Base-by-base conservation (phyloP, 2,888 invertebrate species). In the Osmoderma eremita region DNA sequence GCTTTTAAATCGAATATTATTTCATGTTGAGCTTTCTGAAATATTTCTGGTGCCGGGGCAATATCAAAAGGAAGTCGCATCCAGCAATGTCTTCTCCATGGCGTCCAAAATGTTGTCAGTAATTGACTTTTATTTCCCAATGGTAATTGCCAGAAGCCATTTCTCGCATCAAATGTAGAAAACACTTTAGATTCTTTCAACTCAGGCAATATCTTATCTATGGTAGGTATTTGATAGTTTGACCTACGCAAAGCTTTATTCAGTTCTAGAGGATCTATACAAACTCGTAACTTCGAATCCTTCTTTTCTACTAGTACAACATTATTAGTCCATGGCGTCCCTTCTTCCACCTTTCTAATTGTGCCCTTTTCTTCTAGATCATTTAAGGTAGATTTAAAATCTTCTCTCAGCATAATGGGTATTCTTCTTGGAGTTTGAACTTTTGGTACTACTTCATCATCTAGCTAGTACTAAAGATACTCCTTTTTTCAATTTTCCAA, bases 131-230 rank as follows among this genome's bases (percentile, higher is more conserved):
- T 20, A 18, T 56, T 36, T 13, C 15, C 18, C 20, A 58, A 51
- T 42, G 49, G 39, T 22, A 65, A 20, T 8, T 72, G 71, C 69
- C 71, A 71, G 70, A 72, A 73, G 10, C 66, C 69, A 17, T 71
- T 67, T 39, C 63, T 70, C 10, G 69, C 63, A 62, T 73, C 72
- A 3, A 72, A 54, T 10, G 61, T 56, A 20, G 67, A 53, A 42
- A 71, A 72, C 50, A 69, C 54, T 67, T 65, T 69, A 20, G 61
- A 61, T 17, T 69, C 63, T 1, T 36, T 50, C 24, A 71, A 51
- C 15, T 66, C 64, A 5, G 69, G 64, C 20, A 54, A 18, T 10
- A 68, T 54, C 15, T 68, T 63, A 24, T 63, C 56, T 1, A 50
- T 13, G 3, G 36, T 62, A 13, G 49, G 48, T 13, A 63, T 38